Percentiles rank a stretch among this genome's conserved stretches.
Evolutionary conservation across 2,888 invertebrate genomes (phyloP).

Genomic region (Drosophila atripex): DNA sequence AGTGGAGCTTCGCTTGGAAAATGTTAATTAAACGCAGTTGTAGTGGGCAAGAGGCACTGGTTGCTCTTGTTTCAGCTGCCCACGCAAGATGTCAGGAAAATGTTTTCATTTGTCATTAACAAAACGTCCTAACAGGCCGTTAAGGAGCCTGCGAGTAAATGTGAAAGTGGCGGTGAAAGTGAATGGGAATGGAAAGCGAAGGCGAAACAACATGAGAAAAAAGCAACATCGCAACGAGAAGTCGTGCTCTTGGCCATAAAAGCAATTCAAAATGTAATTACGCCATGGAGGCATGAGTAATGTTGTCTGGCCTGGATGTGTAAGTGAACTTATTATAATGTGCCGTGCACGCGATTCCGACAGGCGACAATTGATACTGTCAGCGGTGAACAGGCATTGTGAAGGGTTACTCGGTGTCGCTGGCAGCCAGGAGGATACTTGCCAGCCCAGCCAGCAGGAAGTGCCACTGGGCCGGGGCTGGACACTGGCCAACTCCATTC

Average conservation of each 20-base stretch:
- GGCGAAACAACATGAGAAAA: conserved; percentile 32
- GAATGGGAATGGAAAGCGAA: not conserved
- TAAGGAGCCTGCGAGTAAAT: conserved; percentile 29
- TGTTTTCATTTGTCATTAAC: conserved; percentile 73
- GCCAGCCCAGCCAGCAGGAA: not conserved
- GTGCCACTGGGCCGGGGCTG: conserved; percentile 2
- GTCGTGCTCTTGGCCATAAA: conserved; percentile 63
- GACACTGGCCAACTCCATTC: conserved; percentile 34
- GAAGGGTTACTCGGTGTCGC: conserved; percentile 50
- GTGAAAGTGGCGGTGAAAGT: not conserved
- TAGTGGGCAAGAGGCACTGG: conserved; percentile 42
- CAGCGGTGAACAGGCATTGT: conserved; percentile 25
- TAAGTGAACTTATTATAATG: conserved; percentile 71
- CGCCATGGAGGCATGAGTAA: conserved; percentile 73
- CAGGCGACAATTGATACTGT: conserved; percentile 49
- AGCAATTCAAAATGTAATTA: conserved; percentile 77
- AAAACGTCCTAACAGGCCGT: conserved; percentile 52
- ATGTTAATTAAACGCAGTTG: conserved; percentile 72
- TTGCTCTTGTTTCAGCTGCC: conserved; percentile 40
- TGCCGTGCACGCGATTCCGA: conserved; percentile 57
- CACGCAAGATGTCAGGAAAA: conserved; percentile 70
- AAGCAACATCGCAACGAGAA: conserved; percentile 33
- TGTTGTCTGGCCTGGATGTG: conserved; percentile 69
- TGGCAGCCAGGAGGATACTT: conserved; percentile 36
- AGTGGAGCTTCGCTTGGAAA: conserved; percentile 39